Evolutionary conservation across 2,113 vertebrate species (phyloP), one percentile per base, ranked within the genome.

Genomic region (Junco hyemalis): DNA sequence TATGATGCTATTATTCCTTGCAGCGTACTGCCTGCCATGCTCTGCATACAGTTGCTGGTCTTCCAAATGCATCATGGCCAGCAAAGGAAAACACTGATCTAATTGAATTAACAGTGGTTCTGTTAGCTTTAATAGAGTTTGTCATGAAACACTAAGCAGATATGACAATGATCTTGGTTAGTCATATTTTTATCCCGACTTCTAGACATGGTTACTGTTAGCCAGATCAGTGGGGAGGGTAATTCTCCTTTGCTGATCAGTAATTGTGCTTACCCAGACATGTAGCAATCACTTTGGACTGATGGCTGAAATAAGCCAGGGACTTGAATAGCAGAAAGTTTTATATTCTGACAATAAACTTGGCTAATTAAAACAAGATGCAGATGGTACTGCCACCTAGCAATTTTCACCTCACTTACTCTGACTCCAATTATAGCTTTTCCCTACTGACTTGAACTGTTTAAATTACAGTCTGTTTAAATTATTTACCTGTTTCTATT

Each of bases 401-500:
- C 97, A 98, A 98, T 98, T 98, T 98, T 98, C 98, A 98, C 97
- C 98, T 98, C 95, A 95, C 97, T 97, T 96, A 95, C 82, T 95
- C 94, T 85, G 93, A 96, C 88, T 97, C 94, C 97, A 98, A 97
- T 97, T 98, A 98, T 96, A 98, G 94, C 88, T 95, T 91, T 97
- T 97, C 96, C 95, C 97, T 94, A 91, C 97, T 96, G 97, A 97
- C 96, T 97, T 98, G 94, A 96, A 96, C 97, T 98, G 97, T 98
- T 98, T 98, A 98, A 98, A 98, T 98, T 98, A 98, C 86, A 94
- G 94, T 97, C 95, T n/a, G n/a, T n/a, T n/a, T n/a, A n/a, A n/a
- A 96, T 93, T 97, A 84, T 97, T 97, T 97, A 97, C 97, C 94
- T 97, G 91, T 85, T 97, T 98, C 92, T 97, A 73, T 96, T 98